Conservation (phyloP, 2,888 invertebrate genomes). For the Oscheius sp. region DNA sequence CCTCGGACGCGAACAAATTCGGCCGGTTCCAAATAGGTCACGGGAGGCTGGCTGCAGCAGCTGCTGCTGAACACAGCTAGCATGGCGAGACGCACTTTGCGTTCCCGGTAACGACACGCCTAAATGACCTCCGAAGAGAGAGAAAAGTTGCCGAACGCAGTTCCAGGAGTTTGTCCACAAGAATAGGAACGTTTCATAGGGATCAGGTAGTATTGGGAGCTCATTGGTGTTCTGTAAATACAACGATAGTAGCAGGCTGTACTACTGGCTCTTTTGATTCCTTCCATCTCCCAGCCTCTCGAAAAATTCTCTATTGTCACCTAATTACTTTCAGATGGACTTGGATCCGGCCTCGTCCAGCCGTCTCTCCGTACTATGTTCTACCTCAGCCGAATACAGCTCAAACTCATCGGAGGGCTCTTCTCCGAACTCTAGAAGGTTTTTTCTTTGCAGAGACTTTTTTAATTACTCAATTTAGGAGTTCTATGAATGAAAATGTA, state of each 20-base stretch:
- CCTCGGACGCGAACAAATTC: constrained; percentile 13
- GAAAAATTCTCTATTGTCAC: background rate
- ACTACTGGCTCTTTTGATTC: constrained; percentile 24
- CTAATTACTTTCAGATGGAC: constrained; percentile 50
- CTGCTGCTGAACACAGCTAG: background rate
- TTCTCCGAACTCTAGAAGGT: constrained; percentile 54
- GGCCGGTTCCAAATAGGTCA: constrained; percentile 36
- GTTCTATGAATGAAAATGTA: constrained; percentile 53
- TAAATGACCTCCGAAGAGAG: constrained; percentile 8
- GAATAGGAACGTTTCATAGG: no score
- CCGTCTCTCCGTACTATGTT: constrained; percentile 61
- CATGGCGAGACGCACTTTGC: constrained; percentile 3
- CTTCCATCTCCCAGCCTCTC: constrained; percentile 3
- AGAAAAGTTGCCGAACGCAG: background rate
- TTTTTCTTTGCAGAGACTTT: background rate
- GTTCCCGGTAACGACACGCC: constrained; percentile 9
- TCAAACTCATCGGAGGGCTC: constrained; percentile 62
- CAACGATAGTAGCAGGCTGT: background rate
- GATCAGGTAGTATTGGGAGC: no score
- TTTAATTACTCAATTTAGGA: constrained; percentile 32
- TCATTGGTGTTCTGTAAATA: background rate
- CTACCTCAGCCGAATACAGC: constrained; percentile 56
- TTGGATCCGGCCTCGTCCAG: constrained; percentile 57
- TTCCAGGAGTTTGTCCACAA: constrained; percentile 1
- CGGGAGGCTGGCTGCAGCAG: constrained; percentile 15